Conservation (phyloP, 2,797 vertebrate genomes). For the Melanotaenia maccullochi region DNA sequence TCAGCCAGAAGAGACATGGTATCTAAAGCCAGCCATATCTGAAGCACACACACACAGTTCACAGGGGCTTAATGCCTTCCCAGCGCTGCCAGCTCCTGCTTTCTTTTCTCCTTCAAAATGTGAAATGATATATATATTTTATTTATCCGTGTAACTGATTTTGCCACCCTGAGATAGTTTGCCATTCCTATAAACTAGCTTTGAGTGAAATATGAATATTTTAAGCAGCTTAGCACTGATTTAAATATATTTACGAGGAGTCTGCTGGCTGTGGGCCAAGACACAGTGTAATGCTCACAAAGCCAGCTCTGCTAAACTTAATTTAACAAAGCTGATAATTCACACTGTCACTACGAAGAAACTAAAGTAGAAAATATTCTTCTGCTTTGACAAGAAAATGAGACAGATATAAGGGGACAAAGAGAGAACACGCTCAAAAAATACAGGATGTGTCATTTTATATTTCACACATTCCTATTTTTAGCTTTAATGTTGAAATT, state of each 20-base stretch:
- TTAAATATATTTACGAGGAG: slow-evolving; percentile 92
- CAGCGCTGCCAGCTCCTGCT: slow-evolving; percentile 14
- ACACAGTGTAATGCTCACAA: slow-evolving; percentile 86
- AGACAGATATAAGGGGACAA: slow-evolving; percentile 49
- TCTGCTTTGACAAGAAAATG: slow-evolving; percentile 75
- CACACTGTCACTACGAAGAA: slow-evolving; percentile 85
- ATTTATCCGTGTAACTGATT: slow-evolving; percentile 78
- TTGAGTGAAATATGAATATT: slow-evolving; percentile 91
- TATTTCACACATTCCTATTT: background rate
- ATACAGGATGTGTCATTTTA: background rate
- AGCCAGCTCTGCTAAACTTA: slow-evolving; percentile 86
- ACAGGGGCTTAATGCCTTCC: slow-evolving; percentile 19
- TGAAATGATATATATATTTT: slow-evolving; percentile 44
- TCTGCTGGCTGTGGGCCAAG: slow-evolving; percentile 87
- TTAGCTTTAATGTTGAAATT: no score
- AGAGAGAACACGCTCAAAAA: background rate
- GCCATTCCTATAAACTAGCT: slow-evolving; percentile 88
- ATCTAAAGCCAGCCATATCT: slow-evolving; percentile 64
- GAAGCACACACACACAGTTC: slow-evolving; percentile 36
- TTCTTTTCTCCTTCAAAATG: slow-evolving; percentile 40
- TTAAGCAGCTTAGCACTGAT: slow-evolving; percentile 92
- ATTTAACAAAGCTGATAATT: slow-evolving; percentile 88
- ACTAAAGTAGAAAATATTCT: slow-evolving; percentile 81
- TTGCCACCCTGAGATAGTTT: slow-evolving; percentile 86
- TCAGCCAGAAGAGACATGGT: slow-evolving; percentile 33